Percentiles rank a stretch among this genome's conserved stretches.
Evolutionary conservation across 2,888 invertebrate species (phyloP).

Genomic region (Caenorhabditis sulstoni): DNA sequence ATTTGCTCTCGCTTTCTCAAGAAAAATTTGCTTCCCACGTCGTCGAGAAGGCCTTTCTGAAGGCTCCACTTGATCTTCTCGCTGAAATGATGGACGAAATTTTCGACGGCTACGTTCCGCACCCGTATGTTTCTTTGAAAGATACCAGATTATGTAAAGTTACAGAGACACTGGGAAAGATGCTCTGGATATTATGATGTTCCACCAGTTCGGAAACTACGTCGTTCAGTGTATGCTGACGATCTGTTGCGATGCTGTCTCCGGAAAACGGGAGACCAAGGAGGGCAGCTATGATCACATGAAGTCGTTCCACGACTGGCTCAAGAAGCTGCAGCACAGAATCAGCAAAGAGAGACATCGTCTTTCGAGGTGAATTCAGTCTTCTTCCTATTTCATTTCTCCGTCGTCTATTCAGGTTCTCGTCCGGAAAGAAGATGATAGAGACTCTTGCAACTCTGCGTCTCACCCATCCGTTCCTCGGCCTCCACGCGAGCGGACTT

Average conservation of each 20-base stretch:
- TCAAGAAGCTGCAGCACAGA: constrained; percentile 29
- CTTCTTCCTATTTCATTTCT: too few species aligned
- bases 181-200: constrained; percentile 75
- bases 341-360: constrained; percentile 37
- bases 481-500: neutral
- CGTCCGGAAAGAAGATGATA: constrained; percentile 76
- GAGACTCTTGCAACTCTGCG: constrained; percentile 51
- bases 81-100: constrained; percentile 75
- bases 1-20: constrained; percentile 75
- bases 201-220: constrained; percentile 79
- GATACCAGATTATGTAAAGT: neutral
- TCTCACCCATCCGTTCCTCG: constrained; percentile 6
- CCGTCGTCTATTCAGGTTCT: constrained; percentile 58
- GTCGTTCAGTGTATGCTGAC: constrained; percentile 72
- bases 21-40: constrained; percentile 78
- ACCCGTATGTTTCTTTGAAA: constrained; percentile 60
- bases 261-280: constrained; percentile 30
- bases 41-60: constrained; percentile 73
- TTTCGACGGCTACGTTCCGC: constrained; percentile 74
- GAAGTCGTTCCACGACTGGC: constrained; percentile 29
- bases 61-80: constrained; percentile 64
- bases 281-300: constrained; percentile 46
- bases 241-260: constrained; percentile 10
- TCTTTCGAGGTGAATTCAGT: constrained; percentile 12
- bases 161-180: constrained; percentile 68